A percentile compares a stretch with the other conserved stretches of the same genome.
These are phyloP conservation scores for Odontamblyopus lacepedii DNA, from an alignment of 2,797 vertebrate genomes.

Conservation along the genomic window DNA sequence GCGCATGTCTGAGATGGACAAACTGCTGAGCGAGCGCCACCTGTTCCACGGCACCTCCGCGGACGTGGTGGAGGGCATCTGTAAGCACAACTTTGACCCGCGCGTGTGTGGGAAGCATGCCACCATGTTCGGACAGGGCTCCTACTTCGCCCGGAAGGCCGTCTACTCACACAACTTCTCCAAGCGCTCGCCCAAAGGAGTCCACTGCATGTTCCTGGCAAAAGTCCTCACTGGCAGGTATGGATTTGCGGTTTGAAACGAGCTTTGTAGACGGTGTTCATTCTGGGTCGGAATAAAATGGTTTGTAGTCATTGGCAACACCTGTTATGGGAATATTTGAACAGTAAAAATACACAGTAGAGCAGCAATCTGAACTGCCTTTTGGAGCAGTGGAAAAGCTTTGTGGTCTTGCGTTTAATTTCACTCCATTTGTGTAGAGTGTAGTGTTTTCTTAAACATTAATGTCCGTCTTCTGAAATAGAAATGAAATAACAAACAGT, in stretches of 20 bases:
- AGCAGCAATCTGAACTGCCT: no score
- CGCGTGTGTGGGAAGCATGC: constrained; percentile 97
- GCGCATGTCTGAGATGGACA: constrained; percentile 89
- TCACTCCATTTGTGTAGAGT: no score
- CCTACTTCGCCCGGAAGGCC: constrained; percentile 96
- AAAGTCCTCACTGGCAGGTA: constrained; percentile 94
- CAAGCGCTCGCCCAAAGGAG: constrained; percentile 89
- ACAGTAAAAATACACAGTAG: no score
- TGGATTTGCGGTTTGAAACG: neutral
- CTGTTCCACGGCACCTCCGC: constrained; percentile 97
- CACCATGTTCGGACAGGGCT: constrained; percentile 99
- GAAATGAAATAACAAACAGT: no score
- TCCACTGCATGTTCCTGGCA: constrained; percentile 99
- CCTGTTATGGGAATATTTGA: no score
- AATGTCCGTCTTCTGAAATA: no score
- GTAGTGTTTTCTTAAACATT: no score
- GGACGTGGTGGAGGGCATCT: constrained; percentile 96
- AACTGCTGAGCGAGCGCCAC: constrained; percentile 92
- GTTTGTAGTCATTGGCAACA: neutral
- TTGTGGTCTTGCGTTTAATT: no score
- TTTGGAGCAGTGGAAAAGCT: no score
- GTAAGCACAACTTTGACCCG: constrained; percentile 99
- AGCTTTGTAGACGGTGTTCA: constrained; percentile 17
- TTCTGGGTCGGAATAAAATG: neutral
- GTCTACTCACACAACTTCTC: constrained; percentile 98